These are phyloP conservation scores for Beaufortia kweichowensis DNA, from an alignment of 2,113 vertebrate species.

Conservation along the genomic window DNA sequence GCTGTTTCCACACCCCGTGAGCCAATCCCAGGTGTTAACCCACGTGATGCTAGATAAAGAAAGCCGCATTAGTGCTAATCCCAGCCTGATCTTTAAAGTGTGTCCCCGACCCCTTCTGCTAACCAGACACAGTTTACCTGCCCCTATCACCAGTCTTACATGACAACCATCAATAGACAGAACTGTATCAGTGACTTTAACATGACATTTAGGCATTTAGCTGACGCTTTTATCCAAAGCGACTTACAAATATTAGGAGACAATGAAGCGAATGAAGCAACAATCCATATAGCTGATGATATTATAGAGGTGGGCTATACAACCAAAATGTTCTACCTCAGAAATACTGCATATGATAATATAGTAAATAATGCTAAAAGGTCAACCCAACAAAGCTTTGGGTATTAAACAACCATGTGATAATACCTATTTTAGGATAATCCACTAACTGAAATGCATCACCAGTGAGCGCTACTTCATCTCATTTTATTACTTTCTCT, in stretches of 20 bases:
- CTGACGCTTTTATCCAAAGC: no score
- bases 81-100: conserved; percentile 76
- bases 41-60: conserved; percentile 77
- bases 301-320: background rate
- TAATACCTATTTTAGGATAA: background rate
- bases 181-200: no score
- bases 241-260: no score
- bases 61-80: conserved; percentile 77
- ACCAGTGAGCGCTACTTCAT: no score
- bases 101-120: conserved; percentile 65
- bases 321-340: background rate
- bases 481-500: no score
- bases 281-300: no score
- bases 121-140: background rate
- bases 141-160: no score
- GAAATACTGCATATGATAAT: background rate
- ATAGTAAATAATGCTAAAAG: no score
- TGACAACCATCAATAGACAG: no score
- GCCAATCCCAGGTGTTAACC: conserved; percentile 73
- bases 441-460: background rate
- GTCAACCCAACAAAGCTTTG: no score
- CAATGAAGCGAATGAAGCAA: no score
- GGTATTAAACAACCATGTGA: background rate
- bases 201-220: no score
- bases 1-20: conserved; percentile 59